These are phyloP conservation scores for Stramonita haemastoma DNA, from an alignment of 2,888 invertebrate genomes.

Conservation along the genomic window DNA sequence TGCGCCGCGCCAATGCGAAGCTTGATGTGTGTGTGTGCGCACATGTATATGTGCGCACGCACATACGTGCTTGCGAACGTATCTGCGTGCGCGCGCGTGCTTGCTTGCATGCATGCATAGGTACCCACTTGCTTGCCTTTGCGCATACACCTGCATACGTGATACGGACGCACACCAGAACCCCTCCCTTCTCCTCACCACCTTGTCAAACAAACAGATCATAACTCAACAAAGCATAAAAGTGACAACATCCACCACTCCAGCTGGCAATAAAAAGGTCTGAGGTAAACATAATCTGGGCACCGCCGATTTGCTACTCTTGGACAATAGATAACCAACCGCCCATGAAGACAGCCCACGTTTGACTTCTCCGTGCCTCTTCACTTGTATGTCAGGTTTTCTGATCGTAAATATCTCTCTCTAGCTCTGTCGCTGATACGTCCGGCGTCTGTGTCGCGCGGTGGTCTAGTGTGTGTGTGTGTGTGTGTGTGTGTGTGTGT, in stretches of 20 bases:
- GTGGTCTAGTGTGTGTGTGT: too few species aligned
- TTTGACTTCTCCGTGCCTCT: background rate
- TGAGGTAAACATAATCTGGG: background rate
- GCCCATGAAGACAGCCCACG: background rate
- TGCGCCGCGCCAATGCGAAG: too few species aligned
- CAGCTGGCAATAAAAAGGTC: background rate
- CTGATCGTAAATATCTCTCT: background rate
- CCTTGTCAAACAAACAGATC: background rate
- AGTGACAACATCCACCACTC: background rate
- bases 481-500: too few species aligned
- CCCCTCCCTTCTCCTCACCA: background rate
- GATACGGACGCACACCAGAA: too few species aligned
- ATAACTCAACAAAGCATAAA: constrained; percentile 28
- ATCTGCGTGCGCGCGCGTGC: background rate
- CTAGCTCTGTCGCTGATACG: too few species aligned
- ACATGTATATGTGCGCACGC: background rate
- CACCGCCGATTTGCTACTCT: background rate
- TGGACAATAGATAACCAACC: background rate
- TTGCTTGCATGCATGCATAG: background rate
- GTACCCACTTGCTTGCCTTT: too few species aligned
- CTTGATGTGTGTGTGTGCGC: too few species aligned
- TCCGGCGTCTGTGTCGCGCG: background rate
- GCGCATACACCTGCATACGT: too few species aligned
- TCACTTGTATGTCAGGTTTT: too few species aligned
- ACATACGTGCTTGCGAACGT: background rate